Percentiles rank a stretch among this genome's conserved stretches.
Evolutionary conservation across 2,113 vertebrate genomes (phyloP).

Genomic region (Pedetes capensis): DNA sequence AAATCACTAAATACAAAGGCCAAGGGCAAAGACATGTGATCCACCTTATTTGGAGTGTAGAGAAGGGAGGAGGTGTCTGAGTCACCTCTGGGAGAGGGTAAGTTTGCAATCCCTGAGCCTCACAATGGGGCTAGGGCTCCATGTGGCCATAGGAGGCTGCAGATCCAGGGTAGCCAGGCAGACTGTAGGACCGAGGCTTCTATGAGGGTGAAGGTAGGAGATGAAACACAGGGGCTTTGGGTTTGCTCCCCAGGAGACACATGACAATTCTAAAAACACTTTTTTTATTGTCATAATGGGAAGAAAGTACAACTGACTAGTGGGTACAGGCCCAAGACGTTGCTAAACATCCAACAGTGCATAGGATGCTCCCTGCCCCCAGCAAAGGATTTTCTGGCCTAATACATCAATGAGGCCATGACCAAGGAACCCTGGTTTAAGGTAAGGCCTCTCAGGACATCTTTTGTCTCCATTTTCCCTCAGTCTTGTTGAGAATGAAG

Average conservation of each 20-base stretch:
- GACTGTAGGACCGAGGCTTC: too few relatives aligned
- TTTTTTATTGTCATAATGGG: neutral
- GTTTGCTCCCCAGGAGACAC: neutral
- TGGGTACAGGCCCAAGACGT: neutral
- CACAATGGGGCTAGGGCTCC: neutral
- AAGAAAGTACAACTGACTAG: neutral
- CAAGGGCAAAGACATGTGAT: neutral
- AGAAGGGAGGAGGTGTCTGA: neutral
- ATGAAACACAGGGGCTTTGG: rapidly evolving
- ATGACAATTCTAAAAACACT: neutral
- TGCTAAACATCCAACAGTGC: neutral
- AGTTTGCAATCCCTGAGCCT: neutral
- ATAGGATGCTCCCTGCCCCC: neutral
- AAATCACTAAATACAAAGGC: neutral
- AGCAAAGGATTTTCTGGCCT: neutral
- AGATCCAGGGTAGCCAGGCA: neutral
- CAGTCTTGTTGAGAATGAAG: neutral
- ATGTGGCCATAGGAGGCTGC: neutral
- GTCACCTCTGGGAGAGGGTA: neutral
- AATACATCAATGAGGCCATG: neutral
- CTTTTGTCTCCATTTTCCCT: neutral
- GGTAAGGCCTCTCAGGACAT: neutral
- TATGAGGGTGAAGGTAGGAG: neutral
- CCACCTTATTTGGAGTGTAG: neutral
- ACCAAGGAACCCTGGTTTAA: neutral